Evolutionary conservation across 1,140 invertebrate genomes (phyloP).

Genomic region (Brachionus sp.): DNA sequence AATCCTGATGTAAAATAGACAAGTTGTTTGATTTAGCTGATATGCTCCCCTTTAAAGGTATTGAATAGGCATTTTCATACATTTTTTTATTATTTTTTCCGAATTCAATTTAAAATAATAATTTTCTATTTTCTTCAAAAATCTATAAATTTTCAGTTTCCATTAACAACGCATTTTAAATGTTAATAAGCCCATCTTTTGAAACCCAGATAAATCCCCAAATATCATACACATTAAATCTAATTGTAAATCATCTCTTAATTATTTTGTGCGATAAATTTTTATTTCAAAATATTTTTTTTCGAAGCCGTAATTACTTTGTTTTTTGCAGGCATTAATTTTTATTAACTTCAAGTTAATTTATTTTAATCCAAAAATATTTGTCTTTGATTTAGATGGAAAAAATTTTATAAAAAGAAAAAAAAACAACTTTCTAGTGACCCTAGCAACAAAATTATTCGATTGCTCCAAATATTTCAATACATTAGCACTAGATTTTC

Average conservation of each 20-base stretch:
- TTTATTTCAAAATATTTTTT: neutral
- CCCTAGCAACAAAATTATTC: slow-evolving; percentile 41
- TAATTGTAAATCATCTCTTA: neutral
- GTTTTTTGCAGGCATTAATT: neutral
- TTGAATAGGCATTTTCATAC: neutral
- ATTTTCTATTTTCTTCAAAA: neutral
- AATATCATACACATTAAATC: neutral
- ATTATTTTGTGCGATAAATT: neutral
- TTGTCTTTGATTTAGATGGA: neutral
- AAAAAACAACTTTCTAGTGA: slow-evolving; percentile 8
- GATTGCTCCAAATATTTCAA: slow-evolving; percentile 22
- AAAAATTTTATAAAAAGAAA: neutral
- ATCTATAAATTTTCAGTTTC: slow-evolving; percentile 10
- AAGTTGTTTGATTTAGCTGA: neutral
- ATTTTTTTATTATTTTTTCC: neutral
- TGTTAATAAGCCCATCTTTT: slow-evolving; percentile 6
- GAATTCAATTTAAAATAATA: neutral
- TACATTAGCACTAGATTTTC: neutral
- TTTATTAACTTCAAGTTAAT: neutral
- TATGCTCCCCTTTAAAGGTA: neutral
- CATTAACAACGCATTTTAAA: slow-evolving; percentile 22
- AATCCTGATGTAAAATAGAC: neutral
- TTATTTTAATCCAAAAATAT: slow-evolving; percentile 1
- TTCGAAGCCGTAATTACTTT: neutral
- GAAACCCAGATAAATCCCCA: neutral